phyloP scores from a whole-genome alignment of 2,113 vertebrate species.

The Pyxicephalus adspersus region DNA sequence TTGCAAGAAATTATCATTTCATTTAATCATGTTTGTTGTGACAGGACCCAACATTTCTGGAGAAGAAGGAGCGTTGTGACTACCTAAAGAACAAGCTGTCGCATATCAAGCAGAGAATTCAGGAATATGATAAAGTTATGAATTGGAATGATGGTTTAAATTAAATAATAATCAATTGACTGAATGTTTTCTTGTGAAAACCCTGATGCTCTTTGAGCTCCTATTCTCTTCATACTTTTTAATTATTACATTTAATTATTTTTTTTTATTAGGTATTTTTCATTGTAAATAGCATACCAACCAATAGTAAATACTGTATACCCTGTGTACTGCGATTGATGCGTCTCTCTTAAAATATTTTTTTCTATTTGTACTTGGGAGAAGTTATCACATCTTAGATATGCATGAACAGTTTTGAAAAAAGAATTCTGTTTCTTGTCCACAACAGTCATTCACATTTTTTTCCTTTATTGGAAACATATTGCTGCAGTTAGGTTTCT shows the following conservation, averaged over 20 bases:
- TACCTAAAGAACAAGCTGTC: conserved; percentile 95
- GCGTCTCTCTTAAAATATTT: too few relatives aligned
- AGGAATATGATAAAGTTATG: conserved; percentile 92
- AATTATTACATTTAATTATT: not conserved
- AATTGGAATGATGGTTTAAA: conserved; percentile 84
- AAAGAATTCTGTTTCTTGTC: too few relatives aligned
- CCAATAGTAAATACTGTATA: too few relatives aligned
- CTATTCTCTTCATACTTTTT: not conserved
- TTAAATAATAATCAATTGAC: conserved; percentile 50
- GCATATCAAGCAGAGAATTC: conserved; percentile 94
- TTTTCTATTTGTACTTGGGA: too few relatives aligned
- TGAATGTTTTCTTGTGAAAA: not conserved
- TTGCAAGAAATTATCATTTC: conserved; percentile 83
- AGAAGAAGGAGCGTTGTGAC: conserved; percentile 93
- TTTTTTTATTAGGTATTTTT: not conserved
- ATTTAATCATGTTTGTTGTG: conserved; percentile 44
- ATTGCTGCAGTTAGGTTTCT: too few relatives aligned
- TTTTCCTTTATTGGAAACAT: too few relatives aligned
- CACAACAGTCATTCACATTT: too few relatives aligned
- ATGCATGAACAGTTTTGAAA: too few relatives aligned
- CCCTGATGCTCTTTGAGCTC: not conserved
- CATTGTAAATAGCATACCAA: conserved; percentile 16
- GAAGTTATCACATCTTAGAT: too few relatives aligned
- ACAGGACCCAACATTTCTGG: conserved; percentile 89
- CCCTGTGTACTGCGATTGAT: too few relatives aligned